Evolutionary conservation across 2,888 invertebrate genomes (phyloP), one percentile per base, ranked within the genome.

Genomic region (Nomada ferruginata): DNA sequence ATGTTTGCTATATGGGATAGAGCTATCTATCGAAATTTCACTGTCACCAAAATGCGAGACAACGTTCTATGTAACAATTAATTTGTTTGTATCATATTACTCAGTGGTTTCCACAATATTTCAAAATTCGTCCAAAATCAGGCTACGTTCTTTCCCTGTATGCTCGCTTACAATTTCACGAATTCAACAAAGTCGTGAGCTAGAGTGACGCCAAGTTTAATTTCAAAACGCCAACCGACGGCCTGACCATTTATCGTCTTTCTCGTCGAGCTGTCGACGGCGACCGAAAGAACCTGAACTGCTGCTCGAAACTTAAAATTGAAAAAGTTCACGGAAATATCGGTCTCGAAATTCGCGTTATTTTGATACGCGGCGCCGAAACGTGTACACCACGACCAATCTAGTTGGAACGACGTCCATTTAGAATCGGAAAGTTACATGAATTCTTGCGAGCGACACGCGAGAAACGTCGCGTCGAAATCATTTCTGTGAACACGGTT

Each of bases 251-350:
- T 78, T 78, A 78, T 78, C 61, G 61, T 52, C 26, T 42, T 68
- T 23, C 63, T 20, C 36, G 61, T 9, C 23, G 60, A n/a, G 61
- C 36, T 60, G 79, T 53, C 61, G 26, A 5, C 20, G 53, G 42
- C 42, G 26, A 47, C 53, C n/a, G 23, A n/a, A 23, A 65, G 23
- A 70, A 79, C 79, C 64, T 66, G 47, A 23, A 42, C 52, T 53
- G 61, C 61, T 18, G 47, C 55, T 55, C 68, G 61, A 57, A 78
- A 78, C 76, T 78, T 78, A 26, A 76, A 78, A 78, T 78, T 78
- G 78, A 76, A 78, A 78, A 78, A 78, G 78, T 71, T 79, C 64
- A 60, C n/a, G 18, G 64, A 29, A 79, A 79, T 59, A 52, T 59
- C 65, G 60, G 79, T 15, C 65, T 60, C 60, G 76, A 69, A 76